Percentiles rank a stretch among this genome's conserved stretches.
These are phyloP conservation scores for Parnassius mnemosyne DNA, from an alignment of 2,888 invertebrate species.

Conservation along the genomic window DNA sequence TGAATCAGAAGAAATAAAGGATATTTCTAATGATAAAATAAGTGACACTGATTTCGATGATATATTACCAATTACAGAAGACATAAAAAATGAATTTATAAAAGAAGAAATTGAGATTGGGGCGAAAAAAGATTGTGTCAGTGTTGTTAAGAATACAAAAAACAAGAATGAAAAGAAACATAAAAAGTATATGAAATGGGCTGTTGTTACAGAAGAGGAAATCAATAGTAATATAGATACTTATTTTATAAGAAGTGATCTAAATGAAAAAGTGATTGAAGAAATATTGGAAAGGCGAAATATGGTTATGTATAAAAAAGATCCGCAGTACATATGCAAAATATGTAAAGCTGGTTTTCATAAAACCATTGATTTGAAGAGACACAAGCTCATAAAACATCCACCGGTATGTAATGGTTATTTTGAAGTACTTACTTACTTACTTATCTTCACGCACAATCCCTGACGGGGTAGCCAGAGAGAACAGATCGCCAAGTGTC, in stretches of 20 bases:
- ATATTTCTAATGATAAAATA: slow-evolving; percentile 4
- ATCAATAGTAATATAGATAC: slow-evolving; percentile 30
- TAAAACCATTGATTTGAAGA: slow-evolving; percentile 34
- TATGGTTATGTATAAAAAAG: slow-evolving; percentile 10
- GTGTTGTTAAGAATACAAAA: neutral
- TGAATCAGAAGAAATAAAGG: neutral
- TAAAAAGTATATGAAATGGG: slow-evolving; percentile 9
- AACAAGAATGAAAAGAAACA: slow-evolving; percentile 22
- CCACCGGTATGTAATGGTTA: slow-evolving; percentile 36
- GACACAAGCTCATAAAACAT: slow-evolving; percentile 45
- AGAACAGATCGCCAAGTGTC: too few species aligned
- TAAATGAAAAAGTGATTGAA: slow-evolving; percentile 40
- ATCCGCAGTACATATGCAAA: slow-evolving; percentile 20
- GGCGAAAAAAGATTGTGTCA: neutral
- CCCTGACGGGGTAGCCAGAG: too few species aligned
- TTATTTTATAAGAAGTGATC: slow-evolving; percentile 31
- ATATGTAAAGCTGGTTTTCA: slow-evolving; percentile 36
- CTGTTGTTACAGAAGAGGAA: slow-evolving; percentile 22
- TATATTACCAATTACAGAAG: slow-evolving; percentile 4
- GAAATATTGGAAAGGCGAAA: slow-evolving; percentile 31
- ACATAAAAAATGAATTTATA: neutral
- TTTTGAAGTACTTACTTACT: too few species aligned
- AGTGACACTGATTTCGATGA: slow-evolving; percentile 8
- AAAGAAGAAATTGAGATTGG: neutral
- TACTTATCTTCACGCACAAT: too few species aligned